A percentile compares a stretch with the other conserved stretches of the same genome.
Evolutionary conservation across 1,140 invertebrate species (phyloP).

Genomic region (Drosophila mojavensis): DNA sequence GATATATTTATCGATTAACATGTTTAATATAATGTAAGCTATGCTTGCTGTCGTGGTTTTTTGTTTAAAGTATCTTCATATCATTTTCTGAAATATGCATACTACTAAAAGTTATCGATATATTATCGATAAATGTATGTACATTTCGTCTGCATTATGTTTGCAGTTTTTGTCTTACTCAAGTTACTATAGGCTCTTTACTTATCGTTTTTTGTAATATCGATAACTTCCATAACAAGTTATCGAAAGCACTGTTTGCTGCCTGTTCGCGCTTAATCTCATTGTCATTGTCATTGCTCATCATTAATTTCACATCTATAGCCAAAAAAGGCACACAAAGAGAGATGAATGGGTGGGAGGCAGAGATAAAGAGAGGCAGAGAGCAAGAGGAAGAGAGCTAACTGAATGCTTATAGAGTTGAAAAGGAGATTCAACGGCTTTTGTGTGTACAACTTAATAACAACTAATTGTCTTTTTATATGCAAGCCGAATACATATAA

Average conservation of each 20-base stretch:
- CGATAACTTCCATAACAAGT: background rate
- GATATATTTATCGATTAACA: too few species aligned
- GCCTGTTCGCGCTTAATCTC: background rate
- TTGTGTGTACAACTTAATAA: slow-evolving; percentile 79
- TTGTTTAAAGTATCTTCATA: too few species aligned
- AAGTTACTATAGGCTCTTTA: too few species aligned
- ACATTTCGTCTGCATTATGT: too few species aligned
- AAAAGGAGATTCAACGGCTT: slow-evolving; percentile 62
- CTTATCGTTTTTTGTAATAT: background rate
- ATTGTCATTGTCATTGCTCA: slow-evolving; percentile 48
- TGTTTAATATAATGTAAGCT: too few species aligned
- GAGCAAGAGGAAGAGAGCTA: slow-evolving; percentile 25
- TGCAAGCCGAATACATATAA: slow-evolving; percentile 39
- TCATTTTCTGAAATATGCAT: too few species aligned
- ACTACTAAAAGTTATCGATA: too few species aligned
- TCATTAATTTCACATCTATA: slow-evolving; percentile 67
- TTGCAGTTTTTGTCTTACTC: too few species aligned
- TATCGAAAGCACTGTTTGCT: background rate
- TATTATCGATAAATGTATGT: too few species aligned
- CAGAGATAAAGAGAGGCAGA: slow-evolving; percentile 13
- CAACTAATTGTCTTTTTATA: slow-evolving; percentile 83
- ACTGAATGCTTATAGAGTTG: slow-evolving; percentile 27
- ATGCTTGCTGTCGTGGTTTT: too few species aligned
- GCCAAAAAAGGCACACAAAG: slow-evolving; percentile 33
- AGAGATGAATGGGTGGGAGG: slow-evolving; percentile 12